phyloP scores from a whole-genome alignment of 92 coral and sea anemone genomes.

The Pocillopora grandis region DNA sequence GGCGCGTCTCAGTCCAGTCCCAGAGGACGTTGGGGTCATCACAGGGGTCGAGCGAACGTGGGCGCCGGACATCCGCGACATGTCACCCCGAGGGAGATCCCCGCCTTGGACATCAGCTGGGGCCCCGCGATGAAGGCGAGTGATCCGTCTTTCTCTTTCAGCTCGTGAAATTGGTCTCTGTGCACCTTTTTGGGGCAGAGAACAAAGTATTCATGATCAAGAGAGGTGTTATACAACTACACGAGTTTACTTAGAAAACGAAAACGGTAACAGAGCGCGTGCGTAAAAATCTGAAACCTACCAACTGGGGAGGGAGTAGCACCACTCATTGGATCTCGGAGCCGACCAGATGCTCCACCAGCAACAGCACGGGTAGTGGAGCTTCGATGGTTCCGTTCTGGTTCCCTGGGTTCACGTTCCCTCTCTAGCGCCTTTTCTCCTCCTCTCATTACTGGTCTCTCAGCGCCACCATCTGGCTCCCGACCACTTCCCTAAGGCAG shows the following conservation, averaged over 20 bases:
- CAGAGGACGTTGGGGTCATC: slow-evolving; percentile 84
- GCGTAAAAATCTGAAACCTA: background rate
- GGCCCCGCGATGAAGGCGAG: slow-evolving; percentile 86
- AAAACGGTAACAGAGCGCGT: too few species aligned
- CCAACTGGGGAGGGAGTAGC: slow-evolving; percentile 92
- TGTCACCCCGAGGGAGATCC: slow-evolving; percentile 85
- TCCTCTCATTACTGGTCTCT: slow-evolving; percentile 56
- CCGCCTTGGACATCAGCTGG: slow-evolving; percentile 80
- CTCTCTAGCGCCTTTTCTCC: slow-evolving; percentile 53
- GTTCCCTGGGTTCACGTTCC: slow-evolving; percentile 72
- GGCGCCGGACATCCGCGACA: slow-evolving; percentile 98
- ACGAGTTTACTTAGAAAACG: too few species aligned
- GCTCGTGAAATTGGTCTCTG: slow-evolving; percentile 92
- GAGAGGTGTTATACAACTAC: background rate
- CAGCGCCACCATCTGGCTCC: slow-evolving; percentile 69
- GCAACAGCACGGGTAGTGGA: slow-evolving; percentile 90
- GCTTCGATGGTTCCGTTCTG: slow-evolving; percentile 87
- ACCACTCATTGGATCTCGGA: slow-evolving; percentile 79
- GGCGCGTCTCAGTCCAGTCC: slow-evolving; percentile 72
- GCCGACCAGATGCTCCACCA: slow-evolving; percentile 84
- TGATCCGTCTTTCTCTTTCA: slow-evolving; percentile 89
- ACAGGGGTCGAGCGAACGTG: slow-evolving; percentile 94
- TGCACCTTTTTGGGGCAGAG: slow-evolving; percentile 49
- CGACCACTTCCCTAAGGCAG: slow-evolving; percentile 60
- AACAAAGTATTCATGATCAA: background rate